A percentile compares a stretch with the other conserved stretches of the same genome.
Evolutionary conservation across 2,888 invertebrate genomes (phyloP).

Genomic region (Lepidochrysops patricia): DNA sequence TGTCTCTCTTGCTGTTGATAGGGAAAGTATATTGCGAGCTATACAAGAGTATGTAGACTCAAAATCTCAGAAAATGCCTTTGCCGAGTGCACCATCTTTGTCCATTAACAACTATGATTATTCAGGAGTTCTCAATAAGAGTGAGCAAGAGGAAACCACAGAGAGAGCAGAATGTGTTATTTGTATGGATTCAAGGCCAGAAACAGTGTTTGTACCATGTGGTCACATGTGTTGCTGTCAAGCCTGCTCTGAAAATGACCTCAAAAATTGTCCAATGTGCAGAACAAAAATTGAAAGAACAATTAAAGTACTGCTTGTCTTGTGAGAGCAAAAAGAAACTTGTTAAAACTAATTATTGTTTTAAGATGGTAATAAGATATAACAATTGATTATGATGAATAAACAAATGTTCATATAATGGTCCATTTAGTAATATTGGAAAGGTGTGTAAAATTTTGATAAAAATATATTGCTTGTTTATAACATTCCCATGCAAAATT

Average conservation of each 20-base stretch:
- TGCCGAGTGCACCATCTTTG: conserved; percentile 39
- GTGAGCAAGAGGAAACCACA: conserved; percentile 37
- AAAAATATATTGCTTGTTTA: not conserved
- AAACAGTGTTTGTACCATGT: conserved; percentile 88
- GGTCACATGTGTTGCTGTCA: conserved; percentile 90
- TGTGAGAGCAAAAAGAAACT: conserved; percentile 11
- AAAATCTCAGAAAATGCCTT: conserved; percentile 36
- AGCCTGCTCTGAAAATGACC: conserved; percentile 76
- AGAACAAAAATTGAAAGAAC: conserved; percentile 80
- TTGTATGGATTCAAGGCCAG: conserved; percentile 82
- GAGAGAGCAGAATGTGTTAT: conserved; percentile 84
- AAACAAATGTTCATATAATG: not conserved
- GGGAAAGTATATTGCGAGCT: conserved; percentile 76
- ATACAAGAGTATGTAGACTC: conserved; percentile 73
- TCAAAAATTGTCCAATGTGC: conserved; percentile 86
- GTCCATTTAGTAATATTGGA: not conserved
- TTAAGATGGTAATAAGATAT: too few relatives aligned
- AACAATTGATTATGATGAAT: too few relatives aligned
- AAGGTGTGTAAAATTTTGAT: not conserved
- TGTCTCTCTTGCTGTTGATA: conserved; percentile 70
- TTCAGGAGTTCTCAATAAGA: conserved; percentile 45
- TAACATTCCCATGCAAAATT: not conserved
- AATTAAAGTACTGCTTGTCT: conserved; percentile 76
- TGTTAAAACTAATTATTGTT: not conserved
- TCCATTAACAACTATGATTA: conserved; percentile 38